phyloP scores from a whole-genome alignment of 2,113 vertebrate species.

The Xenopus laevis region DNA sequence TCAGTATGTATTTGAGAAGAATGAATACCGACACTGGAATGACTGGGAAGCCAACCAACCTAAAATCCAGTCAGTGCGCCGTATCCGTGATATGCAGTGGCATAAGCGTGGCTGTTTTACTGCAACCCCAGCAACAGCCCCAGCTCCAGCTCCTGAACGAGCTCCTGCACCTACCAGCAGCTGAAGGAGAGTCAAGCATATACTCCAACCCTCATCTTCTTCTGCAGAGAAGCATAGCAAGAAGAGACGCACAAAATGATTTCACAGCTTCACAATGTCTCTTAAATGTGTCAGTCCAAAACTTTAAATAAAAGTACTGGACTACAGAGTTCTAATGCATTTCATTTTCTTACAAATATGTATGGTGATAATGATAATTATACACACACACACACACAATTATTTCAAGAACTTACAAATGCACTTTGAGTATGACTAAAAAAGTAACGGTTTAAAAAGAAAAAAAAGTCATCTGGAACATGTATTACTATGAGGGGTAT shows the following conservation, averaged over 20 bases:
- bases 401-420: no score
- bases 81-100: constrained; percentile 88
- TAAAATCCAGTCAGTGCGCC: constrained; percentile 84
- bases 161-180: constrained; percentile 61
- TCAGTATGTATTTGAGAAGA: constrained; percentile 83
- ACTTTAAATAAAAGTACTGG: constrained; percentile 65
- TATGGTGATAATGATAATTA: no score
- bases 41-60: constrained; percentile 84
- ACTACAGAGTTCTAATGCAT: constrained; percentile 37
- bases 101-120: constrained; percentile 77
- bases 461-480: no score
- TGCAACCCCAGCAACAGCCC: constrained; percentile 26
- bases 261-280: not conserved
- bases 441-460: no score
- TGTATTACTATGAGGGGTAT: no score
- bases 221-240: constrained; percentile 23
- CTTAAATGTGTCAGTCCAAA: constrained; percentile 38
- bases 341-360: not conserved
- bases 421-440: no score
- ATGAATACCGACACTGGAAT: constrained; percentile 91
- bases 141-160: constrained; percentile 42
- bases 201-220: not conserved
- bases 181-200: constrained; percentile 59
- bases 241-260: constrained; percentile 11
- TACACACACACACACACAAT: no score